A percentile compares a stretch with the other conserved stretches of the same genome.
These are phyloP conservation scores for Lates calcarifer DNA, from an alignment of 2,113 vertebrate species.

Conservation along the genomic window DNA sequence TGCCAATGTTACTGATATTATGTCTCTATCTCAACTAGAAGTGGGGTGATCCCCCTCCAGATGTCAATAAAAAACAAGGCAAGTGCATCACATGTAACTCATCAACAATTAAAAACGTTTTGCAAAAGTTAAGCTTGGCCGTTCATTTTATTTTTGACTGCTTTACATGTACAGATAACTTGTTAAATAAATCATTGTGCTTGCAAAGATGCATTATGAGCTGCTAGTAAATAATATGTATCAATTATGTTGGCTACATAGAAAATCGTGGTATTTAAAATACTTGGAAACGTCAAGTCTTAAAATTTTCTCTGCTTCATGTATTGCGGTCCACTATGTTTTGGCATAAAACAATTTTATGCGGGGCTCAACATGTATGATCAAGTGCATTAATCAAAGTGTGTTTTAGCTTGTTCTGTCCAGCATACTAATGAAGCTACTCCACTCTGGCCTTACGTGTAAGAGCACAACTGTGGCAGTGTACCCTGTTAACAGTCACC, in stretches of 20 bases:
- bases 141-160: not conserved
- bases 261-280: not conserved
- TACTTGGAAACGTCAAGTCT: not conserved
- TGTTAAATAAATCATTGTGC: not conserved
- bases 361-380: not conserved
- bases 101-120: constrained; percentile 46
- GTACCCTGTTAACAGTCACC: constrained; percentile 37
- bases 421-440: too few relatives aligned
- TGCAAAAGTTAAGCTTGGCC: constrained; percentile 22
- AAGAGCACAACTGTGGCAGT: not conserved
- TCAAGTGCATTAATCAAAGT: not conserved
- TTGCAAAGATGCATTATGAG: not conserved
- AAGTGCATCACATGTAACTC: constrained; percentile 16
- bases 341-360: not conserved
- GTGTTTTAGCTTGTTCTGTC: not conserved
- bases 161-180: not conserved
- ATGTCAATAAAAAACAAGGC: constrained; percentile 28
- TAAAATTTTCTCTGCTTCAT: not conserved
- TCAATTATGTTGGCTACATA: not conserved
- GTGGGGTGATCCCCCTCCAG: not conserved
- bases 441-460: constrained; percentile 41
- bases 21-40: constrained; percentile 20
- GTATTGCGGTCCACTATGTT: not conserved
- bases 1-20: constrained; percentile 42
- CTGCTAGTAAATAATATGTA: not conserved